These are phyloP conservation scores for Lamprologus callipterus DNA, from an alignment of 2,113 vertebrate genomes.

Conservation along the genomic window DNA sequence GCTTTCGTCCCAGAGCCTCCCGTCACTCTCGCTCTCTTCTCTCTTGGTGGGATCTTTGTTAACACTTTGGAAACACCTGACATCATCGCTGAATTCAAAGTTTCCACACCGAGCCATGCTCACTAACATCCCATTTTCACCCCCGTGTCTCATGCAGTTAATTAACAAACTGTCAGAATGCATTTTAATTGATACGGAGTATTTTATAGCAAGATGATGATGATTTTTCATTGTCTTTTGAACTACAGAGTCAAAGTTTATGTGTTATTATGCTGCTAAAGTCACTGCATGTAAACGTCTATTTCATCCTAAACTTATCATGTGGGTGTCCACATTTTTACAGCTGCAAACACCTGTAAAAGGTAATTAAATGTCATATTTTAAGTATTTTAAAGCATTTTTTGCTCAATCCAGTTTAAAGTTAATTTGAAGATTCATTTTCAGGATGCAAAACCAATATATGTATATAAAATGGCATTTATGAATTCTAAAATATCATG, in stretches of 20 bases:
- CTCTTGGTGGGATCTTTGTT: constrained; percentile 18
- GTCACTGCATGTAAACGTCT: neutral
- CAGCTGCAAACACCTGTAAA: neutral
- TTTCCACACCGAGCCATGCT: neutral
- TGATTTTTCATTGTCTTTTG: neutral
- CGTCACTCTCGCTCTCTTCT: neutral
- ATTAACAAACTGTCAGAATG: neutral
- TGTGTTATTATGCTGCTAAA: neutral
- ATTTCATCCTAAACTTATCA: neutral
- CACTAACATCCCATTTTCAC: neutral
- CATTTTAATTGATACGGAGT: neutral
- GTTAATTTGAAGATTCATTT: neutral
- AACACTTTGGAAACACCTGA: constrained; percentile 25
- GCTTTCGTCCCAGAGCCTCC: constrained; percentile 7
- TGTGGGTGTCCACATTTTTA: neutral
- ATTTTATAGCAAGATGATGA: neutral
- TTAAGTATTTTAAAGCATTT: neutral
- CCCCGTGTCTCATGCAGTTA: neutral
- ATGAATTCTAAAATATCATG: neutral
- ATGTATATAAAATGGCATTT: neutral
- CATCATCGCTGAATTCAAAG: constrained; percentile 21
- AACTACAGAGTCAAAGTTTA: neutral
- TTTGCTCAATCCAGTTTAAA: neutral
- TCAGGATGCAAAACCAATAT: neutral
- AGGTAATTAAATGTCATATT: neutral